Evolutionary conservation across 2,113 vertebrate species (phyloP), one percentile per base, ranked within the genome.

Genomic region (Hippocampus zosterae): DNA sequence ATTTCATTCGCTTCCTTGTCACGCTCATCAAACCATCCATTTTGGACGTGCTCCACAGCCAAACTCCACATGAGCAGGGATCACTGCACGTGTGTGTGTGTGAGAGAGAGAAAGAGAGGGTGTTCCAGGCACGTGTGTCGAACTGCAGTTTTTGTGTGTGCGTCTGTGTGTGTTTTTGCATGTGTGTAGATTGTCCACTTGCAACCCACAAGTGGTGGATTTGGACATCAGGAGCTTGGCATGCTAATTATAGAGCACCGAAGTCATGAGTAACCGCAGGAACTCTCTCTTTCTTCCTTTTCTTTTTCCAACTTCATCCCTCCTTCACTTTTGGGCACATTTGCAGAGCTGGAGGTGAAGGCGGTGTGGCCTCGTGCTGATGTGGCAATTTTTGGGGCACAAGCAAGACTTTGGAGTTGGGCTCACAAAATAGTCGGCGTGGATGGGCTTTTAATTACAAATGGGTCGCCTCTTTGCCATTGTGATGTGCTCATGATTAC

Each of bases 151-250:
- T 53, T 16, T 56, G 11, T 46, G 48, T 29, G 6, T 65, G 25
- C 70, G 29, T 7, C 33, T 37, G 25, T 65, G 11, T 46, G 41
- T 62, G 50, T 33, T 7, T 62, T 27, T 69, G 70, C 72, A 8
- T 75, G 65, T 55, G 65, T 48, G 59, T 65, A 37, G 48, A 42
- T 55, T 61, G 83, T 81, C 86, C 83, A 80, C 72, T 71, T 85
- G 70, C 55, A 37, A 37, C 33, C 33, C 33, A 37, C 33, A 46
- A 71, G 72, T 71, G 79, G 85, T 83, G 86, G 86, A 87, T 87
- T 86, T 86, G 87, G 84, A 89, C 89, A 89, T 89, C 87, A 89
- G 86, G 75, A 80, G 78, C 79, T 81, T 84, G 89, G 89, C 86
- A 89, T 77, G 85, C 74, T 90, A 85, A 89, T 88, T 89, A 86